These are phyloP conservation scores for Python bivittatus DNA, from an alignment of 2,113 vertebrate genomes.

Conservation along the genomic window DNA sequence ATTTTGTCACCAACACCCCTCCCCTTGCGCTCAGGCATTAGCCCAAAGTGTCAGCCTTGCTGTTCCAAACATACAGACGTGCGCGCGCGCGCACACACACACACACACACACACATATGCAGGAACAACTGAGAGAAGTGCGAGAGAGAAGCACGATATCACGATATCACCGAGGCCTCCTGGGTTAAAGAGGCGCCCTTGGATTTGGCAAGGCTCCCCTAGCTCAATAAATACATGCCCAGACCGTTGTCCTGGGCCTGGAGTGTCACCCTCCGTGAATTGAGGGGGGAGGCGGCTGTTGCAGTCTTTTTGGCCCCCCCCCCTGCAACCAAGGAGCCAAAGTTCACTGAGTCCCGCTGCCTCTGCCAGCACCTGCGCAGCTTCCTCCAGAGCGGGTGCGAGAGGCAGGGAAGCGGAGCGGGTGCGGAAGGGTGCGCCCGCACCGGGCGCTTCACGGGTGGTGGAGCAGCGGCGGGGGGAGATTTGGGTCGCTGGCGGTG, in stretches of 20 bases:
- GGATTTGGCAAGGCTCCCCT: background rate
- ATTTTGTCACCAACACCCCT: background rate
- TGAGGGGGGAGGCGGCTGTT: fast-evolving
- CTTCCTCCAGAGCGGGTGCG: background rate
- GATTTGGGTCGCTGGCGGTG: constrained; percentile 41
- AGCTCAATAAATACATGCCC: background rate
- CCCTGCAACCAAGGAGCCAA: background rate
- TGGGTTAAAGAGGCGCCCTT: background rate
- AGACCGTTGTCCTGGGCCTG: too few relatives aligned
- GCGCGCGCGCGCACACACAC: background rate
- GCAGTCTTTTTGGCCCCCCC: background rate
- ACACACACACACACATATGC: background rate
- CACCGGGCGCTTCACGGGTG: background rate
- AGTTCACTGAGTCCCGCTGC: background rate
- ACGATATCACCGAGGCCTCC: background rate
- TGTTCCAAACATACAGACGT: background rate
- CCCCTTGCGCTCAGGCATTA: background rate
- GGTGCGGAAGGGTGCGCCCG: background rate
- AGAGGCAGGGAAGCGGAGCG: background rate
- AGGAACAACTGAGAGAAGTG: too few relatives aligned
- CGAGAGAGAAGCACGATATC: too few relatives aligned
- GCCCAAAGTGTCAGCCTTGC: background rate
- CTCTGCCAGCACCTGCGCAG: background rate
- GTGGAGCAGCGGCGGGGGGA: constrained; percentile 21
- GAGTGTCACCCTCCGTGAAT: background rate